These are phyloP conservation scores for Gouania willdenowi DNA, from an alignment of 2,797 vertebrate species.

Conservation along the genomic window DNA sequence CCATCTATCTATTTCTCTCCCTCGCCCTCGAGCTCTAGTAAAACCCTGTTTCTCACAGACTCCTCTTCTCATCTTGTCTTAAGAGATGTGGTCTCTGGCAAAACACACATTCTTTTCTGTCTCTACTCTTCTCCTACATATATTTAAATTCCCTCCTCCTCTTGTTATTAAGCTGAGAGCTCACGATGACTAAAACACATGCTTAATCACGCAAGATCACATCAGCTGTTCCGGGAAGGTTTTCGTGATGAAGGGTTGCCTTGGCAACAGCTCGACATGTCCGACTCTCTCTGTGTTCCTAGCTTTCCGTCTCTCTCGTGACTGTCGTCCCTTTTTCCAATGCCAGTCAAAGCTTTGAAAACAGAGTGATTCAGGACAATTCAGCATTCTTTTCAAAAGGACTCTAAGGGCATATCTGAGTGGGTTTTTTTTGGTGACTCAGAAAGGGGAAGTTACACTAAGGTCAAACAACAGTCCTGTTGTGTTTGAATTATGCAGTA, in stretches of 20 bases:
- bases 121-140: not conserved
- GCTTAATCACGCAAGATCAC: conserved; percentile 61
- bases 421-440: conserved; percentile 24
- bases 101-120: conserved; percentile 1
- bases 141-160: conserved; percentile 17
- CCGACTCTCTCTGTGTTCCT: conserved; percentile 2
- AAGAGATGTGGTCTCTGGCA: conserved; percentile 7
- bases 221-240: conserved; percentile 59
- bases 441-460: conserved; percentile 1
- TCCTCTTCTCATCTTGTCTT: conserved; percentile 33
- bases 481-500: not conserved
- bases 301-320: conserved; percentile 20
- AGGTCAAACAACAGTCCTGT: not conserved
- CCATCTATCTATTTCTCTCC: conserved; percentile 10
- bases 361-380: conserved; percentile 62
- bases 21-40: conserved; percentile 6
- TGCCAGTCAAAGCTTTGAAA: conserved; percentile 41
- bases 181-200: conserved; percentile 62
- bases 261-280: conserved; percentile 52
- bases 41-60: conserved; percentile 29
- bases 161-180: conserved; percentile 33
- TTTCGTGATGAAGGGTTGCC: conserved; percentile 54
- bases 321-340: conserved; percentile 46
- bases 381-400: conserved; percentile 39
- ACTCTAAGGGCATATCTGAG: conserved; percentile 39